Evolutionary conservation across 2,888 invertebrate species (phyloP), one percentile per base, ranked within the genome.

Genomic region (Mythimna impura): DNA sequence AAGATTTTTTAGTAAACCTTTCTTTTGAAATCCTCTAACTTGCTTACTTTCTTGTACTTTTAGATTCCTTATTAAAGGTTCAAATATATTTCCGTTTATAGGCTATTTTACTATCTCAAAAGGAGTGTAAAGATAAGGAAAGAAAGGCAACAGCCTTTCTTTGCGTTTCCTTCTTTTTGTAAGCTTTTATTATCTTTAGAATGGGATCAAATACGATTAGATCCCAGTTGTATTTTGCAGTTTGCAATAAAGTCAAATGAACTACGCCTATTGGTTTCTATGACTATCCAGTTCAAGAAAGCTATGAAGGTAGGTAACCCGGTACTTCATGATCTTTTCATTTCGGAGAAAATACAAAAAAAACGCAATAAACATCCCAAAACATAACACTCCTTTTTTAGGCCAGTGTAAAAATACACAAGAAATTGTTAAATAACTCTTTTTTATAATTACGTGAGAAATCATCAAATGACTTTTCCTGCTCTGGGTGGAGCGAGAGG

Each of bases 71-170:
- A 17, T 69, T 52, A n/a, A 63, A 20, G 5, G 8, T 57, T 10
- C 10, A 69, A 64, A 80, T 76, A 80, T 63, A 67, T 76, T 66
- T 68, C 8, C 43, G 6, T 71, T 40, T 57, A 73, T 30, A 25
- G 25, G 14, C 22, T 52, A 22, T 43, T 70, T 62, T 54, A 55
- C n/a, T 73, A 34, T 50, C 8, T 52, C 12, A 47, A 47, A 69
- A 40, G 17, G 12, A 57, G 17, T 50, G 65, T 66, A 65, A 65
- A 80, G 36, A 58, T 58, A 70, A 68, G n/a, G 22, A 22, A 73
- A 50, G n/a, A 10, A 36, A 25, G 4, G n/a, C 10, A n/a, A n/a
- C n/a, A n/a, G n/a, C 25, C 1, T 50, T 78, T 62, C 22, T 61
- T n/a, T 9, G 12, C 20, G 9, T 62, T 62, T 40, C 12, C 20